Base-by-base conservation (phyloP, 2,113 vertebrate genomes). In the Cyphomyrus discorhynchus region DNA sequence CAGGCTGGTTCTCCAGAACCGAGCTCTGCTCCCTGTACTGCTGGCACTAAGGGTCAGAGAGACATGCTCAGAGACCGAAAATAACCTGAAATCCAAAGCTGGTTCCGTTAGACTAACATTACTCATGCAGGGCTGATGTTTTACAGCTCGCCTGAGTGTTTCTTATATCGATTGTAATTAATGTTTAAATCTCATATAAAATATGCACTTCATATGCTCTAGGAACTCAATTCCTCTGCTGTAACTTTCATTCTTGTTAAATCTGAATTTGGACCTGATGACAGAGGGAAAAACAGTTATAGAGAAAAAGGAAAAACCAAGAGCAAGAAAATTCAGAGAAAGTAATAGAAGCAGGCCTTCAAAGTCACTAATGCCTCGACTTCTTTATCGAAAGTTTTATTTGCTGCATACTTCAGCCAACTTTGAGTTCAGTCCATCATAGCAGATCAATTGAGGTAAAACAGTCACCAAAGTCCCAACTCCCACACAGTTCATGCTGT, bases 1-100 rank as follows among this genome's bases (percentile, higher is more conserved):
- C 92, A 2, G 97, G 97, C 93, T 97, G 97, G 92, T 97, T 98
- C 94, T 98, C 97, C 93, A 96, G 91, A 39, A 98, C 97, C 1
- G 96, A 95, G 0, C 97, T 96, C 80, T 96, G 95, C 74, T 97
- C 96, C 31, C 91, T 90, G 89, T 98, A 98, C 94, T 96, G 94
- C 19, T 96, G 96, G 92, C 97, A 98, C 97, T 98, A 92, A 62
- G 83, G 70, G 86, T 24, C 10, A 83, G 70, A 86, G 77, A 62
- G 35, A 58, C 52, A 17, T 10, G 83, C 42, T 11, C 3, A 87
- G 27, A 74, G 66, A 21, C 52, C 1, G 31, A 56, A 39, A 56
- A 53, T 31, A 21, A 24, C 13, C 46, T 27, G 7, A 31, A 24
- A 50, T 31, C 21, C 82, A 49, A 85, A 47, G 19, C 19, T 3